phyloP scores from a whole-genome alignment of 2,797 vertebrate species.

The Gastrophryne carolinensis region DNA sequence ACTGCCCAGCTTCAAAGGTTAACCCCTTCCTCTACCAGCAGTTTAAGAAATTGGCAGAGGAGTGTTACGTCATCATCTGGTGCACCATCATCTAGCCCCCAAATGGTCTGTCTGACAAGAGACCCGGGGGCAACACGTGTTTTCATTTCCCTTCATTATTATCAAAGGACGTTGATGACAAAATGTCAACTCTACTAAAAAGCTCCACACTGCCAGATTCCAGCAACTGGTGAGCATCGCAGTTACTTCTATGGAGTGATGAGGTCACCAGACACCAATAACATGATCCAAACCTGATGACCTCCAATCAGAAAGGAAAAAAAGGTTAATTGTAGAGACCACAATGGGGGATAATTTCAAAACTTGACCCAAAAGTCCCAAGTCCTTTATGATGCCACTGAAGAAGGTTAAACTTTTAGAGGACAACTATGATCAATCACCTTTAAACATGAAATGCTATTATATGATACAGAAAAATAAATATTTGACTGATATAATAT shows the following conservation, averaged over 20 bases:
- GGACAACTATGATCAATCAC: too few species aligned
- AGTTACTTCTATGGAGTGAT: background rate
- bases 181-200: background rate
- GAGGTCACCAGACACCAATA: too few species aligned
- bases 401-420: too few species aligned
- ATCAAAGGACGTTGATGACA: constrained; percentile 5
- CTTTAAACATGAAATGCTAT: too few species aligned
- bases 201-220: background rate
- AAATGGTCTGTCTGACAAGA: background rate
- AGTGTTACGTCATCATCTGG: background rate
- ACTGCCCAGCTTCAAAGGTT: background rate
- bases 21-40: background rate
- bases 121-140: background rate
- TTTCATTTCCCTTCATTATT: constrained; percentile 30
- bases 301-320: too few species aligned
- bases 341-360: too few species aligned
- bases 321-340: too few species aligned
- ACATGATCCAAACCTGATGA: too few species aligned
- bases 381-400: too few species aligned
- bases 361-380: too few species aligned
- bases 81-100: background rate
- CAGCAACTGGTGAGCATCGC: background rate
- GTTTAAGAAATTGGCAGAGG: background rate
- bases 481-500: too few species aligned
- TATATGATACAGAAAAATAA: too few species aligned